These are phyloP conservation scores for Pardosa pseudoannulata DNA, from an alignment of 2,888 invertebrate genomes.

Conservation along the genomic window DNA sequence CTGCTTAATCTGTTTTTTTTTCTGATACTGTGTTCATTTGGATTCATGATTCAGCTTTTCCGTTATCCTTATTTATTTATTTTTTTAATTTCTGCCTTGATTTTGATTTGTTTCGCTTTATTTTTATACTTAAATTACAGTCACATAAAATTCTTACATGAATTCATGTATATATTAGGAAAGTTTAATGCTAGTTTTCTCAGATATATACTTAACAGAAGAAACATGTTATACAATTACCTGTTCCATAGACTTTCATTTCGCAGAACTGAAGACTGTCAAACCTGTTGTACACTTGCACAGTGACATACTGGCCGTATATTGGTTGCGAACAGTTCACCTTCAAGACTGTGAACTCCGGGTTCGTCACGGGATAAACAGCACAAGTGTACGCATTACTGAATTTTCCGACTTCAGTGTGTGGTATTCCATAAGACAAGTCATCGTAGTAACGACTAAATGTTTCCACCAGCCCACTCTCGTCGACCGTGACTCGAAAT, in stretches of 20 bases:
- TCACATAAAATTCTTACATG: too few relatives aligned
- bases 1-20: too few relatives aligned
- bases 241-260: conserved; percentile 75
- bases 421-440: conserved; percentile 74
- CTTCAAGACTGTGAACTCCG: conserved; percentile 71
- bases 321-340: conserved; percentile 75
- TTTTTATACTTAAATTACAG: too few relatives aligned
- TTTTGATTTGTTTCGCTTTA: too few relatives aligned
- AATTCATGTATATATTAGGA: too few relatives aligned
- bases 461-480: conserved; percentile 74
- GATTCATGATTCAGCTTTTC: too few relatives aligned
- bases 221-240: too few relatives aligned
- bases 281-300: conserved; percentile 74
- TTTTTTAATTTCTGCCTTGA: too few relatives aligned
- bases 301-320: conserved; percentile 75
- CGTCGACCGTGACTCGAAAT: conserved; percentile 75
- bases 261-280: conserved; percentile 75
- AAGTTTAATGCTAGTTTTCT: too few relatives aligned
- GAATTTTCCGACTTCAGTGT: conserved; percentile 74
- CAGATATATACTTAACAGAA: too few relatives aligned
- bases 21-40: too few relatives aligned
- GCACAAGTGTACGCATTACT: conserved; percentile 74
- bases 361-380: conserved; percentile 74
- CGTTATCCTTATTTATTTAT: too few relatives aligned
- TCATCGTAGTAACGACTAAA: conserved; percentile 74